These are phyloP conservation scores for Sipha flava DNA, from an alignment of 1,140 invertebrate genomes.

Conservation along the genomic window DNA sequence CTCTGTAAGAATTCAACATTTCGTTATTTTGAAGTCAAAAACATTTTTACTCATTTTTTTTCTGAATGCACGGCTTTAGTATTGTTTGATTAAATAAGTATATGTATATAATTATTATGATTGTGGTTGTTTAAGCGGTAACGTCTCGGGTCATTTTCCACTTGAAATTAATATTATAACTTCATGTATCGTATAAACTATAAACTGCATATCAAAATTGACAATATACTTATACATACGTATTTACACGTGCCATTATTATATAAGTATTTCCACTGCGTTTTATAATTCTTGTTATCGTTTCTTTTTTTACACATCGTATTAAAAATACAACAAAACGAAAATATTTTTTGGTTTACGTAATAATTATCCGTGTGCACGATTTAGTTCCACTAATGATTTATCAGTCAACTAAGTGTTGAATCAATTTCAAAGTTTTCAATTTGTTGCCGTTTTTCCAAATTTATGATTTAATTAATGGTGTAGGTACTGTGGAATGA, in stretches of 20 bases:
- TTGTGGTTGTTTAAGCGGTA: too few species aligned
- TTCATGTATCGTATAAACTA: too few species aligned
- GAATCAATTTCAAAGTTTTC: neutral
- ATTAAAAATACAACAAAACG: neutral
- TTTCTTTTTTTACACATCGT: neutral
- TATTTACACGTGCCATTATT: neutral
- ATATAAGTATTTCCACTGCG: neutral
- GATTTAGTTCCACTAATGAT: too few species aligned
- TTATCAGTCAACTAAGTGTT: neutral
- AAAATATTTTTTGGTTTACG: neutral
- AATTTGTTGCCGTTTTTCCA: neutral
- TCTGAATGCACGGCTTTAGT: too few species aligned
- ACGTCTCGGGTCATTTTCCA: too few species aligned
- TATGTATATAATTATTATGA: too few species aligned
- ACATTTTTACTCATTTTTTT: neutral
- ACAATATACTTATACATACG: neutral
- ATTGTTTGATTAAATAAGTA: too few species aligned
- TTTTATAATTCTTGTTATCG: too few species aligned
- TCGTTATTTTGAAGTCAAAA: neutral
- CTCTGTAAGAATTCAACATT: neutral
- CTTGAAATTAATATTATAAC: too few species aligned
- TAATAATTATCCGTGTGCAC: neutral
- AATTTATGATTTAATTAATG: neutral
- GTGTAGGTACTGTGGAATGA: neutral
- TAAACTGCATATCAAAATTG: neutral